Percentiles rank a stretch among this genome's conserved stretches.
Evolutionary conservation across 2,888 invertebrate species (phyloP).

Genomic region (Unio delphinus): DNA sequence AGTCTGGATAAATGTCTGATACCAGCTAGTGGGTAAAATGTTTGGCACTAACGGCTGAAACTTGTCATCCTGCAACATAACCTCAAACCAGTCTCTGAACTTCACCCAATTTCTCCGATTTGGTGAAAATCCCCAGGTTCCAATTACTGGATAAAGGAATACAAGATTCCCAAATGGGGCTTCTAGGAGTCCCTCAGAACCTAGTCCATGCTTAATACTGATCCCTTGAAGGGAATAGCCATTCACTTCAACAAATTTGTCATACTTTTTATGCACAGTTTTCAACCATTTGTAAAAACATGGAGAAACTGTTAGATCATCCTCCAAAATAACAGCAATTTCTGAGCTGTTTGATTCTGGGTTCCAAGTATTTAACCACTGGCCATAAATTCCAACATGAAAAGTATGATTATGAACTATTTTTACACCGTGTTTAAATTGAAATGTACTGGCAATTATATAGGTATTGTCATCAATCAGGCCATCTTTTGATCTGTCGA

Average conservation of each 20-base stretch:
- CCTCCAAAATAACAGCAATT: constrained; percentile 59
- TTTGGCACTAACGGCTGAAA: constrained; percentile 53
- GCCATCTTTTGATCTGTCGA: constrained; percentile 32
- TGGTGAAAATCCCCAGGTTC: constrained; percentile 61
- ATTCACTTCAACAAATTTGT: constrained; percentile 31
- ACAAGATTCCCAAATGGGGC: constrained; percentile 34
- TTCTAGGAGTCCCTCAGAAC: constrained; percentile 12
- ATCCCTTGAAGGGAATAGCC: constrained; percentile 52
- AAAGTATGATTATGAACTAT: constrained; percentile 21
- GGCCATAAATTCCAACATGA: constrained; percentile 45
- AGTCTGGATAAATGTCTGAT: constrained; percentile 27
- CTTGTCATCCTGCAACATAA: constrained; percentile 15
- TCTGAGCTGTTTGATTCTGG: constrained; percentile 41
- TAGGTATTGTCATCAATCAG: constrained; percentile 20
- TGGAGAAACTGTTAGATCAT: constrained; percentile 56
- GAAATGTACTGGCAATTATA: constrained; percentile 16
- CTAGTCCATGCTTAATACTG: constrained; percentile 38
- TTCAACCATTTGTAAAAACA: constrained; percentile 56
- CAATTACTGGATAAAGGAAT: constrained; percentile 50
- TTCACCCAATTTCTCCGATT: constrained; percentile 38
- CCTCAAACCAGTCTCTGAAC: constrained; percentile 45
- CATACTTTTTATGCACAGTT: constrained; percentile 51
- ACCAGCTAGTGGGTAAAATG: constrained; percentile 52
- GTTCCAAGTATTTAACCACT: constrained; percentile 54
- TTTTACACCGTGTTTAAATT: constrained; percentile 31